Evolutionary conservation across 1,140 invertebrate genomes (phyloP).

Genomic region (Zaprionus tsacasi): DNA sequence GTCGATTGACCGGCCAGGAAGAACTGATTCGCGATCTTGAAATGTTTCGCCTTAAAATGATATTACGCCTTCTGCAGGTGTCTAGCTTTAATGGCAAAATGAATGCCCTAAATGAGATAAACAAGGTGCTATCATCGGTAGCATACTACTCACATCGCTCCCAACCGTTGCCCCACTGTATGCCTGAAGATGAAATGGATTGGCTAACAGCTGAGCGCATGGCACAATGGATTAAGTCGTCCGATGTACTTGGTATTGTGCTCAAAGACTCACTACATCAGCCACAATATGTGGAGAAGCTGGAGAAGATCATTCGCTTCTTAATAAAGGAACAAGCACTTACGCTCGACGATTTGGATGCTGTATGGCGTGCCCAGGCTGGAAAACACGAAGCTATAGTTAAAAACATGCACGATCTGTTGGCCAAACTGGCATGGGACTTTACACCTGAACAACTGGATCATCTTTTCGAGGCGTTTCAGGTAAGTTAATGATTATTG

Average conservation of each 20-base stretch:
- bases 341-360: constrained; percentile 95
- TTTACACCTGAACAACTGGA: constrained; percentile 98
- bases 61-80: constrained; percentile 96
- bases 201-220: constrained; percentile 97
- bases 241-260: constrained; percentile 97
- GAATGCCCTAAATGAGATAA: constrained; percentile 99
- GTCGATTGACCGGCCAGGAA: constrained; percentile 91
- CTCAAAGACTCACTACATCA: constrained; percentile 98
- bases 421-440: constrained; percentile 99
- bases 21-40: constrained; percentile 95
- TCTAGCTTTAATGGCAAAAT: constrained; percentile 99
- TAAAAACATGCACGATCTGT: constrained; percentile 98
- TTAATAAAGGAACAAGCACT: constrained; percentile 97
- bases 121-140: constrained; percentile 97
- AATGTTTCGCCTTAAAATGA: constrained; percentile 98
- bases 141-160: constrained; percentile 93
- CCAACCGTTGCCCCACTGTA: constrained; percentile 84
- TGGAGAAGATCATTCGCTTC: constrained; percentile 98
- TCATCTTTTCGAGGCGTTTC: constrained; percentile 98
- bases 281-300: constrained; percentile 98
- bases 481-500: constrained; percentile 86
- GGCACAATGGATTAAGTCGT: constrained; percentile 99
- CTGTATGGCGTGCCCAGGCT: constrained; percentile 97
- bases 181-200: constrained; percentile 91
- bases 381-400: constrained; percentile 98